Base-by-base conservation (phyloP, 2,888 invertebrate genomes). In the Hanleya hanleyi region DNA sequence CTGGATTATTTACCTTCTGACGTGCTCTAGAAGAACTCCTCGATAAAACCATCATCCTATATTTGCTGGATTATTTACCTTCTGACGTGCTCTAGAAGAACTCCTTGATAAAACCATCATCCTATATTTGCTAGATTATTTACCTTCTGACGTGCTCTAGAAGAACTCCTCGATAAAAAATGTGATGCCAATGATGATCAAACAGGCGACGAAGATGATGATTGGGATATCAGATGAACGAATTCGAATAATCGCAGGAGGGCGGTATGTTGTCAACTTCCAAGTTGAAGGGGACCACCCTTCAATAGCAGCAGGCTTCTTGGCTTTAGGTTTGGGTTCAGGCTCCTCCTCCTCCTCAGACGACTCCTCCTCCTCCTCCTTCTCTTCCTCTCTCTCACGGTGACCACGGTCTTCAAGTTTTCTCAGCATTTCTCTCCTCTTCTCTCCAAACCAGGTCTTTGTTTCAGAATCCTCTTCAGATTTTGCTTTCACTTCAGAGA, bases 81-180 rank as follows among this genome's bases (percentile, higher is more conserved):
- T n/a, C n/a, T n/a, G n/a, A n/a, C n/a, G n/a, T n/a, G n/a, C n/a
- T n/a, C n/a, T n/a, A n/a, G n/a, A n/a, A n/a, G n/a, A n/a, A n/a
- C n/a, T n/a, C n/a, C n/a, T n/a, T n/a, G n/a, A n/a, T n/a, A n/a
- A n/a, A n/a, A n/a, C n/a, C n/a, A n/a, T n/a, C n/a, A n/a, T n/a
- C n/a, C n/a, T n/a, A n/a, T n/a, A n/a, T n/a, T n/a, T n/a, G n/a
- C n/a, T n/a, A n/a, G n/a, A n/a, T n/a, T n/a, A n/a, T n/a, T n/a
- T n/a, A n/a, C n/a, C n/a, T n/a, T n/a, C 47, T 47, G 7, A 22
- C 18, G 47, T 57, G 57, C 22, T 22, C 57, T 57, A 57, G 57
- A 69, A 29, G 57, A 26, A 69, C 38, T 69, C 57, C 32, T 51
- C 69, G 29, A 69, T 37, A n/a, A 37, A n/a, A n/a, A 69, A 57